These are phyloP conservation scores for Microplitis deprimator DNA, from an alignment of 2,888 invertebrate genomes.

Conservation along the genomic window DNA sequence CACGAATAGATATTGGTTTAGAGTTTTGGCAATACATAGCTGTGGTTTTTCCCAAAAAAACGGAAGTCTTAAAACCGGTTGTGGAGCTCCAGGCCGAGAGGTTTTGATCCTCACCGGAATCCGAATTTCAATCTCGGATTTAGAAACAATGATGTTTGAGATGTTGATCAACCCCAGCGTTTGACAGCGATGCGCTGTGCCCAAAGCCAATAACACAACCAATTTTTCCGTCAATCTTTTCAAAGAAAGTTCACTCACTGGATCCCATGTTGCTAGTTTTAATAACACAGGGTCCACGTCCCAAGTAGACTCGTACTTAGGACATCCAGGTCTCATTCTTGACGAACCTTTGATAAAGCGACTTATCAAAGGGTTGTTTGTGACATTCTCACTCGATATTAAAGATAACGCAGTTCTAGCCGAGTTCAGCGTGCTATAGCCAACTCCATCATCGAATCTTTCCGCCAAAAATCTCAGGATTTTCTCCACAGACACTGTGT, in stretches of 20 bases:
- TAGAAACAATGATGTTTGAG: slow-evolving; percentile 14
- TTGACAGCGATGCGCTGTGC: slow-evolving; percentile 41
- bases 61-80: slow-evolving; percentile 27
- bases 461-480: slow-evolving; percentile 16
- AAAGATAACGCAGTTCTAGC: slow-evolving; percentile 24
- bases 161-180: slow-evolving; percentile 38
- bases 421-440: slow-evolving; percentile 19
- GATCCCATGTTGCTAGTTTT: slow-evolving; percentile 17
- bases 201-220: slow-evolving; percentile 34
- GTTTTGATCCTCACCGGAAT: slow-evolving; percentile 19
- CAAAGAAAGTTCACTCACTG: slow-evolving; percentile 12
- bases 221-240: slow-evolving; percentile 31
- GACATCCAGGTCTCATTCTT: slow-evolving; percentile 22
- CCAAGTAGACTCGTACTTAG: slow-evolving; percentile 34
- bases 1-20: slow-evolving; percentile 25
- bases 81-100: slow-evolving; percentile 4
- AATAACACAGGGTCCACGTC: slow-evolving; percentile 22
- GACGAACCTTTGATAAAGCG: slow-evolving; percentile 34
- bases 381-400: slow-evolving; percentile 23
- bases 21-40: slow-evolving; percentile 29
- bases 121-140: slow-evolving; percentile 16
- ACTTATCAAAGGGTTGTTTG: slow-evolving; percentile 17
- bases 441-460: slow-evolving; percentile 21
- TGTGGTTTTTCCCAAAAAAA: slow-evolving; percentile 28
- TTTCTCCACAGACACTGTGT: slow-evolving; percentile 2